Evolutionary conservation across 2,797 vertebrate species (phyloP).

Genomic region (Bovichtus variegatus): DNA sequence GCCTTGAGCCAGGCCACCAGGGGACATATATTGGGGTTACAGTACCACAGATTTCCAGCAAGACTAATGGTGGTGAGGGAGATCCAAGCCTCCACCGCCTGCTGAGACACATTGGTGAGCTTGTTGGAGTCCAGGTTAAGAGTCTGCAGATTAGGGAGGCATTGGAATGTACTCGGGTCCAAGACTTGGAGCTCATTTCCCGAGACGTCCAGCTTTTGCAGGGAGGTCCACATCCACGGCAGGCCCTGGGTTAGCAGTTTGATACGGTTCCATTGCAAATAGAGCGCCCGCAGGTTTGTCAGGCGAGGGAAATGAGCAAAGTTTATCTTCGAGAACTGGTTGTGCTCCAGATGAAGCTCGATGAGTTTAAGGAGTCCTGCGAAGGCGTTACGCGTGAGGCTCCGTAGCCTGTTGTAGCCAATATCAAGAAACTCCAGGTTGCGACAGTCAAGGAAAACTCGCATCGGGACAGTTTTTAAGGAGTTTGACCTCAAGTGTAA

Average conservation of each 20-base stretch:
- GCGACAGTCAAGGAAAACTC: constrained; percentile 96
- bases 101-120: constrained; percentile 95
- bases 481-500: constrained; percentile 96
- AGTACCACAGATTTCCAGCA: constrained; percentile 97
- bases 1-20: constrained; percentile 94
- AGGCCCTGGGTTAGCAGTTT: constrained; percentile 92
- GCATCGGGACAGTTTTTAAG: constrained; percentile 92
- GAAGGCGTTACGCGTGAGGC: constrained; percentile 95
- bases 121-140: constrained; percentile 98
- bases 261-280: constrained; percentile 97
- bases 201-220: constrained; percentile 97
- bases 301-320: constrained; percentile 97
- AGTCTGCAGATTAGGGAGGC: constrained; percentile 96
- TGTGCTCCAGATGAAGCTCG: constrained; percentile 97
- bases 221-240: constrained; percentile 97
- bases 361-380: constrained; percentile 95
- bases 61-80: constrained; percentile 96
- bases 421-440: constrained; percentile 97
- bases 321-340: constrained; percentile 98
- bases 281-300: constrained; percentile 94
- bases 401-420: constrained; percentile 96
- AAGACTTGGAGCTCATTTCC: constrained; percentile 94
- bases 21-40: constrained; percentile 93
- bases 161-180: constrained; percentile 93
- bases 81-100: constrained; percentile 93